Conservation (phyloP, 92 coral and sea anemone species). For the Epizoanthus fatuus region DNA sequence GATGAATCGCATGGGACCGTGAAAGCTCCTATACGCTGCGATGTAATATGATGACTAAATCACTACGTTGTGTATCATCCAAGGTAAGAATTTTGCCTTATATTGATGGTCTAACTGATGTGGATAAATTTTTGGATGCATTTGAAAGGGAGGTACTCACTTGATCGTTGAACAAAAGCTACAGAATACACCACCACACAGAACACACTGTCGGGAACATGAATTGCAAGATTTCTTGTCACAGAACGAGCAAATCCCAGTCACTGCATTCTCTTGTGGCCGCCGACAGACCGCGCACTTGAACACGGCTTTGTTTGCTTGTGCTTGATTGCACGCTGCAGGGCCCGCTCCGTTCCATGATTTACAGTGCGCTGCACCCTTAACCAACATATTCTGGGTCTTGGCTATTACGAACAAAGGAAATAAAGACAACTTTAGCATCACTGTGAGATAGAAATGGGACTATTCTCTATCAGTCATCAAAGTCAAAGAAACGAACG, state of each 20-base stretch:
- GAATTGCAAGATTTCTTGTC: constrained; percentile 75
- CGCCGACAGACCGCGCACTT: constrained; percentile 78
- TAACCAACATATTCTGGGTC: constrained; percentile 80
- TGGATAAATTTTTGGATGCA: too few species aligned
- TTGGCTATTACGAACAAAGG: constrained; percentile 63
- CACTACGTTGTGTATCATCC: too few species aligned
- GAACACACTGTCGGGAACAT: constrained; percentile 79
- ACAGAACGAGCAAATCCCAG: constrained; percentile 79
- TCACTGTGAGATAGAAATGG: too few species aligned
- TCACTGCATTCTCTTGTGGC: constrained; percentile 10
- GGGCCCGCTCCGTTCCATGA: constrained; percentile 7
- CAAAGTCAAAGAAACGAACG: too few species aligned
- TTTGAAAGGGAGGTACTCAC: constrained; percentile 58
- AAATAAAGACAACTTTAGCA: background rate
- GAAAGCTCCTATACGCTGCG: too few species aligned
- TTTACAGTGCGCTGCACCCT: constrained; percentile 76
- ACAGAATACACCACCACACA: constrained; percentile 84
- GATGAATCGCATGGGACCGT: too few species aligned
- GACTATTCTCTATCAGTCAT: too few species aligned
- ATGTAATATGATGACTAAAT: too few species aligned
- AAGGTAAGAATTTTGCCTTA: too few species aligned
- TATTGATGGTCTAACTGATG: too few species aligned
- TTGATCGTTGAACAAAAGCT: constrained; percentile 81
- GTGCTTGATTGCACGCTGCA: too few species aligned
- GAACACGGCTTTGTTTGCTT: constrained; percentile 31